A percentile compares a stretch with the other conserved stretches of the same genome.
These are phyloP conservation scores for Alethe diademata DNA, from an alignment of 2,113 vertebrate genomes.

Conservation along the genomic window DNA sequence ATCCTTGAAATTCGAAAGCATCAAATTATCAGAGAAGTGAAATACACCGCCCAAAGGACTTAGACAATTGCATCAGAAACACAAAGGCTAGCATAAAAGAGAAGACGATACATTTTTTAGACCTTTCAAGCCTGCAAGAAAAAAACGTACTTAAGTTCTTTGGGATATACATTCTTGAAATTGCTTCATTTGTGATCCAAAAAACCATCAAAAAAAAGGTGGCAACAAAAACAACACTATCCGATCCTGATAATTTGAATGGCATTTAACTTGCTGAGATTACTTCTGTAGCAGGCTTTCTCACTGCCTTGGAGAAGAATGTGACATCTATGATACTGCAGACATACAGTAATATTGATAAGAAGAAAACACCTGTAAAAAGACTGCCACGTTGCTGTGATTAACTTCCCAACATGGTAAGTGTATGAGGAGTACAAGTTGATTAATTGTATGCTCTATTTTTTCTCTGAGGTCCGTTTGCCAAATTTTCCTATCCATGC, in stretches of 20 bases:
- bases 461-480: background rate
- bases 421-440: background rate
- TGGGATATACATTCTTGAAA: conserved; percentile 63
- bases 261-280: background rate
- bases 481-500: background rate
- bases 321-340: background rate
- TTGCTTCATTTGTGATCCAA: conserved; percentile 37
- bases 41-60: conserved; percentile 45
- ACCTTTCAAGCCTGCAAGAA: conserved; percentile 62
- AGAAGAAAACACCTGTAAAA: background rate
- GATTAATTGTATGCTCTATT: background rate
- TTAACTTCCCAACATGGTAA: background rate
- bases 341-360: background rate
- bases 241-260: background rate
- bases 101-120: conserved; percentile 73
- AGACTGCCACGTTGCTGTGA: accelerated
- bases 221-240: background rate
- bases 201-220: background rate
- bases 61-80: conserved; percentile 52
- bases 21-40: conserved; percentile 23
- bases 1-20: conserved; percentile 58
- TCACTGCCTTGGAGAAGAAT: background rate
- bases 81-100: conserved; percentile 58
- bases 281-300: background rate
- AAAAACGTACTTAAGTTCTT: conserved; percentile 56